Base-by-base conservation (phyloP, 2,113 vertebrate genomes). In the Catharus minimus region DNA sequence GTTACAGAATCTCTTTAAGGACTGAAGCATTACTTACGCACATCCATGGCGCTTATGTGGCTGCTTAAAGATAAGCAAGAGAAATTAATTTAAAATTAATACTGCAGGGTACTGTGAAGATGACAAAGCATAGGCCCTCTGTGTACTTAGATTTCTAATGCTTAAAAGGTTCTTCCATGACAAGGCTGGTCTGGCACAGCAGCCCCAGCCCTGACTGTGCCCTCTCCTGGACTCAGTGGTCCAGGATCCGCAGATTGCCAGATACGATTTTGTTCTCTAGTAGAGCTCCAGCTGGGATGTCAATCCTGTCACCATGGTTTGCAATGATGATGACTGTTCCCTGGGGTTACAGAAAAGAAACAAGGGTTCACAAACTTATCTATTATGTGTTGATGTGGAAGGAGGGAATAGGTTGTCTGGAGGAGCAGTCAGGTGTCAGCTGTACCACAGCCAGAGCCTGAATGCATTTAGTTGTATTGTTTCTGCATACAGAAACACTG, bases 301-400 rank as follows among this genome's bases (percentile, higher is more conserved):
- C 99, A 52, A 99, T 99, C 90, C 99, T 98, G 97, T 99, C 99
- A 4, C 99, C 99, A 0, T 99, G 99, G 91, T 99, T 99, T 89
- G 99, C 99, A 32, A 99, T 99, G 94, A 99, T 99, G 97, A 99
- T 99, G 86, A 99, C 99, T 3, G 99, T 99, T 96, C 99, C 99
- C 99, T 99, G 95, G 4, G 16, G 56, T 56, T 53, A 71, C 86
- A 77, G 61, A 32, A 44, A 50, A 84, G 44, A 91, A 57, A 57
- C 12, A 13, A 66, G 30, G 0, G 0, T 9, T 95, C 14, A 89
- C 50, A 52, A 79, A 44, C 38, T 12, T 8, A 38, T 7, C 46
- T 36, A 32, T 3, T 8, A 38, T 7, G 41, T 36, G 32, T 7
- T 50, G 36, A 8, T 0, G 0, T 22, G 19, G 18, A 32, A 23